phyloP scores from a whole-genome alignment of 2,113 vertebrate species.

The Trematocara zebra region DNA sequence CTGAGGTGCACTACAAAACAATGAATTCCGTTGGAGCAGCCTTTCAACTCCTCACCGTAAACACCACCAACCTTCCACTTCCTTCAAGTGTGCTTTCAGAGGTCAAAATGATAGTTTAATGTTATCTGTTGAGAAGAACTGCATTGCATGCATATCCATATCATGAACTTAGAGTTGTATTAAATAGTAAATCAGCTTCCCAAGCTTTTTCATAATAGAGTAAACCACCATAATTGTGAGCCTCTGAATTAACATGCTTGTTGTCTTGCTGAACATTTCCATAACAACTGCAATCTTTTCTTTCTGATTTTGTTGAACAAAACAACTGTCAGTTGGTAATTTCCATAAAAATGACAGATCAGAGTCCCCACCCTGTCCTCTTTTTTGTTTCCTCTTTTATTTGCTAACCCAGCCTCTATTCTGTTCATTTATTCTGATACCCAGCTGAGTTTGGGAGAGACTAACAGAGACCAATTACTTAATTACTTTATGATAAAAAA shows the following conservation, averaged over 20 bases:
- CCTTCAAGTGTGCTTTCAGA: neutral
- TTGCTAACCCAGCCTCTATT: neutral
- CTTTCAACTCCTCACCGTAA: no score
- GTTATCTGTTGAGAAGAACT: neutral
- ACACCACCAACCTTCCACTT: neutral
- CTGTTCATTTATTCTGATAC: neutral
- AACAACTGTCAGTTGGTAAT: neutral
- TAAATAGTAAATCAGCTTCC: neutral
- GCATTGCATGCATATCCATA: neutral
- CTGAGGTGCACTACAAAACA: neutral
- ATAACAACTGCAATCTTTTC: neutral
- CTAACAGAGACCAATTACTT: neutral
- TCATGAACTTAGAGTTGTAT: rapidly evolving
- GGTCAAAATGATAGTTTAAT: neutral
- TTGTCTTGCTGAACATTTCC: neutral
- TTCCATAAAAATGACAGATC: neutral
- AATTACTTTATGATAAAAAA: neutral
- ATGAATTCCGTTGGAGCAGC: no score
- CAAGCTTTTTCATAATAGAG: neutral
- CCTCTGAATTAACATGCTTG: neutral
- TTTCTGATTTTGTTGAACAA: neutral
- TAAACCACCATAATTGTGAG: neutral
- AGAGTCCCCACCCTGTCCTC: neutral
- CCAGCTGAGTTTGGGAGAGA: neutral
- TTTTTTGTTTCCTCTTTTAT: neutral